A percentile compares a stretch with the other conserved stretches of the same genome.
phyloP scores from a whole-genome alignment of 2,888 invertebrate species.

The Dolomedes plantarius region DNA sequence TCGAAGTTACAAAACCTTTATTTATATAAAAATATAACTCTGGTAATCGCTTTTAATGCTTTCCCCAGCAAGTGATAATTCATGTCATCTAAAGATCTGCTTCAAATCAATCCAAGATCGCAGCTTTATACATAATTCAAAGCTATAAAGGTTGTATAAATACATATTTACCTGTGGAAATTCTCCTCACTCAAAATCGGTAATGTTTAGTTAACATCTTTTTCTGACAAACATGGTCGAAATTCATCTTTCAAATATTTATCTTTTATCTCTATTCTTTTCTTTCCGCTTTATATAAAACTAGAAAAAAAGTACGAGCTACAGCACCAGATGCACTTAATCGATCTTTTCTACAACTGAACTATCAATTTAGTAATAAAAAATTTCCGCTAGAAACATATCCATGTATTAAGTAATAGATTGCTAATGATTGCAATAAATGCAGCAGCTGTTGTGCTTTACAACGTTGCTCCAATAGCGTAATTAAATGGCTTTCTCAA shows the following conservation, averaged over 20 bases:
- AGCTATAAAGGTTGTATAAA: not conserved
- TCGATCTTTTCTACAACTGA: constrained; percentile 44
- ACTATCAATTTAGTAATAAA: constrained; percentile 25
- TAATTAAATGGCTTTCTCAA: constrained; percentile 39
- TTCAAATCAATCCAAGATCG: not conserved
- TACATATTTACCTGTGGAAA: not conserved
- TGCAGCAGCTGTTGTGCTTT: constrained; percentile 30
- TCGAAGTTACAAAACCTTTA: too few species aligned
- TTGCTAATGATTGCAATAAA: constrained; percentile 49
- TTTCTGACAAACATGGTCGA: not conserved
- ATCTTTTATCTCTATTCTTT: not conserved
- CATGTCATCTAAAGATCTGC: too few species aligned
- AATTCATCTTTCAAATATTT: not conserved
- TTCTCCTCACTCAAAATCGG: not conserved
- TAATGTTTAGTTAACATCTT: constrained; percentile 12
- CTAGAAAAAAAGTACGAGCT: constrained; percentile 12
- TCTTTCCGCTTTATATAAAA: not conserved
- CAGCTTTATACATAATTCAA: not conserved
- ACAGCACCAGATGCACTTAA: constrained; percentile 39
- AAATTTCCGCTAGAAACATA: constrained; percentile 15
- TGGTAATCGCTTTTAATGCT: too few species aligned
- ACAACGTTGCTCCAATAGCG: constrained; percentile 6
- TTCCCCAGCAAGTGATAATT: too few species aligned
- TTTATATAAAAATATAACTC: too few species aligned
- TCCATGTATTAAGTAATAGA: constrained; percentile 48